Evolutionary conservation across 2,888 invertebrate species (phyloP), one percentile per base, ranked within the genome.

Genomic region (Pheosia tremula): DNA sequence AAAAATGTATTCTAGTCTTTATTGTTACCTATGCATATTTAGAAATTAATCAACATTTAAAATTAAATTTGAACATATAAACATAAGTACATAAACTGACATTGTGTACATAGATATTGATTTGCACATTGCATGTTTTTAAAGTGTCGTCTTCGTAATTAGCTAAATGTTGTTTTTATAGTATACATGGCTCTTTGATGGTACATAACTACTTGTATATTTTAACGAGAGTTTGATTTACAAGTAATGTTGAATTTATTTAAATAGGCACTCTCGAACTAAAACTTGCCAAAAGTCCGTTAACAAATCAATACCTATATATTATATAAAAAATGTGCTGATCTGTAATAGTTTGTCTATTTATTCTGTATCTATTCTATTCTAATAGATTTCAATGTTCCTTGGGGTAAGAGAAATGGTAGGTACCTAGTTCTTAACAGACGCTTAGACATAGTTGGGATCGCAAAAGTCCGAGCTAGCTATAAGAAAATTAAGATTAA

Each of bases 1-100:
- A 88, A 75, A 91, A 90, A 91, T 93, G 90, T 93, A 93, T 93
- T 94, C 94, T 94, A 94, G 94, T 94, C 94, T 93, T 90, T 93
- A 94, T 93, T 94, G 93, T 93, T 94, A 81, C 80, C 81, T 81
- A 93, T 85, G 88, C 90, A 87, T 91, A 90, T 92, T 92, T 93
- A 93, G 93, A 89, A 86, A 89, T 86, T 90, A 92, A 93, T 92
- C 88, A 87, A 90, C 84, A 85, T 90, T 90, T 83, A 77, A 84
- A 87, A 85, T 88, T 91, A 89, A 88, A 91, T 91, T 92, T 86
- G 83, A 87, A 86, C 79, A 80, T 84, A 82, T 76, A 82, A 81
- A 80, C 73, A 81, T 87, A 85, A 81, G 66, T 75, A 72, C 75
- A 75, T 75, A 83, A 82, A 85, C 82, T 80, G 84, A 86, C 76